Evolutionary conservation across 2,797 vertebrate genomes (phyloP).

Genomic region (Aphelocoma californica): DNA sequence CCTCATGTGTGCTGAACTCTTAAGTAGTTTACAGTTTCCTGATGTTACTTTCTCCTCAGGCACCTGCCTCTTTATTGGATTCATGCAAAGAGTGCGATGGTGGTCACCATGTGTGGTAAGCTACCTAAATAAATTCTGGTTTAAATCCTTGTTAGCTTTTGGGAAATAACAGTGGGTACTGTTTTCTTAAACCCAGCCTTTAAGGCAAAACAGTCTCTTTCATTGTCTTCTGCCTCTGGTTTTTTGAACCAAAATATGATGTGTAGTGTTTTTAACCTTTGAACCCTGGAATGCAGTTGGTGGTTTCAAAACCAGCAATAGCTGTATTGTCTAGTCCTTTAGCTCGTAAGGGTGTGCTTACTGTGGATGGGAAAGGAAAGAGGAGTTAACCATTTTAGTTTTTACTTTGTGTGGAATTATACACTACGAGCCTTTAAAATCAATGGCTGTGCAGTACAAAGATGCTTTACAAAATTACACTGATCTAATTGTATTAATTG

Average conservation of each 20-base stretch:
- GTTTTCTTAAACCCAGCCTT: background rate
- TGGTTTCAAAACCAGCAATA: background rate
- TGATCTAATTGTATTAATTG: background rate
- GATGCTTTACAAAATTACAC: background rate
- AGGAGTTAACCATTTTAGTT: background rate
- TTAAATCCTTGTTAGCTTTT: background rate
- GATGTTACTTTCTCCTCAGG: constrained; percentile 41
- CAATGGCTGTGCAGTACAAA: background rate
- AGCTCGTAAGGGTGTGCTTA: background rate
- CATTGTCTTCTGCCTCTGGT: background rate
- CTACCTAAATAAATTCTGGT: background rate
- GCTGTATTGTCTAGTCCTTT: background rate
- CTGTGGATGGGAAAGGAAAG: background rate
- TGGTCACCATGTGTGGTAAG: constrained; percentile 67
- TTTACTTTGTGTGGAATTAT: background rate
- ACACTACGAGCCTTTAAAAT: background rate
- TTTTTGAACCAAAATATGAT: background rate
- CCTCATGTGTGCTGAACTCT: background rate
- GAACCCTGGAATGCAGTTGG: background rate
- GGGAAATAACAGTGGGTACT: background rate
- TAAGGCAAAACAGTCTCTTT: background rate
- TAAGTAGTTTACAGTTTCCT: background rate
- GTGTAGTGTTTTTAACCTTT: background rate
- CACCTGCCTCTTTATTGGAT: constrained; percentile 30
- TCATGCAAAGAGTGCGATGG: constrained; percentile 55